phyloP scores from a whole-genome alignment of 2,113 vertebrate species.

The Microcebus murinus region DNA sequence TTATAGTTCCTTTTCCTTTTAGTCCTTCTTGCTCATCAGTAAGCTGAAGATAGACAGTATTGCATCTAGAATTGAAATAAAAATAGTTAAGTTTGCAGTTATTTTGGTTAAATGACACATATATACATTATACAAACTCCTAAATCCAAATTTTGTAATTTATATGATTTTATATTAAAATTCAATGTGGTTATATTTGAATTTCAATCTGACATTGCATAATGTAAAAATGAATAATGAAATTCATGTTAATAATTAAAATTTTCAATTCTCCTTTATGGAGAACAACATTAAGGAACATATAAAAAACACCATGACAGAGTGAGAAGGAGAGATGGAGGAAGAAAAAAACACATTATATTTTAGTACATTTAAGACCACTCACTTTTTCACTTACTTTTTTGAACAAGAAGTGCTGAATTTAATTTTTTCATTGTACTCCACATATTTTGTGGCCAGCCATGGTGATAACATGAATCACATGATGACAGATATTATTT shows the following conservation, averaged over 20 bases:
- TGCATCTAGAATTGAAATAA: background rate
- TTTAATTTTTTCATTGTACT: background rate
- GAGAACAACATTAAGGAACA: background rate
- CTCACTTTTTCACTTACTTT: background rate
- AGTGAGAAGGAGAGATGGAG: background rate
- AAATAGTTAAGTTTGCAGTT: background rate
- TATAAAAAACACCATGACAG: background rate
- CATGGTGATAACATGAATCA: background rate
- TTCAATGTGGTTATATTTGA: background rate
- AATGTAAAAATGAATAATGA: background rate
- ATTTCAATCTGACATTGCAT: background rate
- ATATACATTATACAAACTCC: background rate
- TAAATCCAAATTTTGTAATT: background rate
- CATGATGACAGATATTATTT: background rate
- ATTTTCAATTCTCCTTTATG: background rate
- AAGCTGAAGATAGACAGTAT: background rate
- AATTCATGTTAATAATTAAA: background rate
- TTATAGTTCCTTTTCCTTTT: background rate
- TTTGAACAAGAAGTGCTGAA: background rate
- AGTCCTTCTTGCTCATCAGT: background rate
- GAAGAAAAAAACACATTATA: background rate
- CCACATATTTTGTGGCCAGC: background rate
- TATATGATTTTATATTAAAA: background rate
- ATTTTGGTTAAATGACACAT: background rate
- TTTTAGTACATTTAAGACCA: background rate